Base-by-base conservation (phyloP, 2,113 vertebrate genomes). In the Lathamus discolor region DNA sequence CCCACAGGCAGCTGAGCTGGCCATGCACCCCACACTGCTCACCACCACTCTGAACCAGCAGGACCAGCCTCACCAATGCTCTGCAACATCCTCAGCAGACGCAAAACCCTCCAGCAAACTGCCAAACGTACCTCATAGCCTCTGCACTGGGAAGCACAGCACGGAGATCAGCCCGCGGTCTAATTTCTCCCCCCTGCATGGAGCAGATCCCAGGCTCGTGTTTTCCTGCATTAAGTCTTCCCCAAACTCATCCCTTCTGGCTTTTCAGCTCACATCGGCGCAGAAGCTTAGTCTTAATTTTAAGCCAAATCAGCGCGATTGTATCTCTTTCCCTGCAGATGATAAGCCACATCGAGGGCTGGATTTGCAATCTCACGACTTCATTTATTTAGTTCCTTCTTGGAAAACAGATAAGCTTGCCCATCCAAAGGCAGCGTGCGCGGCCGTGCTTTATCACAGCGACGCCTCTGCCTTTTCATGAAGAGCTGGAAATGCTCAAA, bases 401-500 rank as follows among this genome's bases (percentile, higher is more conserved):
- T 76, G 92, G 94, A 88, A 96, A 92, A 91, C 93, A 97, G 94
- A 96, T 96, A 95, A 97, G 91, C 89, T 81, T 43, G 5, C 72
- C 89, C 92, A 46, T 95, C 93, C 83, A n/a, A 88, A 31, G 44
- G 90, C 92, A 92, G 91, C 64, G 18, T 17, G 24, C 77, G 2
- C 59, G 5, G 88, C 70, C 92, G 52, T 55, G 8, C 91, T 95
- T 91, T 88, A 95, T 91, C 86, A 37, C 51, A 79, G 87, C 28
- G 7, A 83, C 48, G 78, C 90, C 83, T 94, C 89, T 83, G 90
- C 79, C 91, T 95, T 92, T 91, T 79, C 90, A 86, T 35, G 90
- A 66, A 69, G 80, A 93, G 93, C 86, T 95, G 95, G 95, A 95
- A 96, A 94, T 75, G 95, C 96, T 96, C 94, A 95, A 94, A 97